Conservation (phyloP, 2,797 vertebrate genomes). For the Crax fasciolata region DNA sequence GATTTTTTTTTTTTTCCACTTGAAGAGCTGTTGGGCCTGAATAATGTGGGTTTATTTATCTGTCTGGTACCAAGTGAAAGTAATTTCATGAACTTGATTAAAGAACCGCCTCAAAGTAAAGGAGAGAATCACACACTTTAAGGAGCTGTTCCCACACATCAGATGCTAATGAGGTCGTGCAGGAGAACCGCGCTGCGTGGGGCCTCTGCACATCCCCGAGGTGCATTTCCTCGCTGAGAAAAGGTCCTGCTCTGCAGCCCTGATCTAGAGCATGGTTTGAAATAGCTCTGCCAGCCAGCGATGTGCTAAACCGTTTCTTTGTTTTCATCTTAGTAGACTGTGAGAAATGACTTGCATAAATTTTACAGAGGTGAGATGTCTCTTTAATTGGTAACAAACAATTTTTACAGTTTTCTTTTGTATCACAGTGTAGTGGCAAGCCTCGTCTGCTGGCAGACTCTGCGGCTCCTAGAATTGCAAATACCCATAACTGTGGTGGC, state of each 20-base stretch:
- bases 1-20: neutral
- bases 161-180: constrained; percentile 7
- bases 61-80: constrained; percentile 32
- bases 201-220: neutral
- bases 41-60: constrained; percentile 13
- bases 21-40: constrained; percentile 10
- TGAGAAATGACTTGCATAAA: neutral
- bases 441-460: neutral
- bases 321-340: neutral
- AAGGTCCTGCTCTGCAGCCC: neutral
- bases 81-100: constrained; percentile 39
- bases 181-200: neutral
- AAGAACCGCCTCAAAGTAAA: constrained; percentile 10
- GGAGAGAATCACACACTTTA: neutral
- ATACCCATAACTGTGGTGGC: neutral
- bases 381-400: neutral
- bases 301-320: constrained; percentile 24
- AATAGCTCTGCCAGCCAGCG: neutral
- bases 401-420: neutral
- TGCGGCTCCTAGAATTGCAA: neutral
- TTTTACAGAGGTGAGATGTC: neutral
- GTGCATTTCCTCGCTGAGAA: constrained; percentile 25
- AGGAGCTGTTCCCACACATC: constrained; percentile 5
- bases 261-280: constrained; percentile 28
- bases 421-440: neutral